phyloP scores from a whole-genome alignment of 2,113 vertebrate genomes.

The Nicator chloris region DNA sequence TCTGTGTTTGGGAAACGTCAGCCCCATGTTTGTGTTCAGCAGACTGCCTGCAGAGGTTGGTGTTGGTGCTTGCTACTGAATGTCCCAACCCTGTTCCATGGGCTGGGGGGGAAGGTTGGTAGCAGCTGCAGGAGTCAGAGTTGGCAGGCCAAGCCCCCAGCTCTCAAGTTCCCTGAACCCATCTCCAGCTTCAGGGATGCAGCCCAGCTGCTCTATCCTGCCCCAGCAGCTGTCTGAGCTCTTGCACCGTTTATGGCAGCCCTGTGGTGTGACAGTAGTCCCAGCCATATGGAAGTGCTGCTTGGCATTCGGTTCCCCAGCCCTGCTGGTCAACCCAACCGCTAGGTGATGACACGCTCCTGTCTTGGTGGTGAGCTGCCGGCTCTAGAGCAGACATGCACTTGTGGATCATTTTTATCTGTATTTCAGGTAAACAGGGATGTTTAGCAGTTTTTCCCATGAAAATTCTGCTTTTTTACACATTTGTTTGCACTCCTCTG shows the following conservation, averaged over 20 bases:
- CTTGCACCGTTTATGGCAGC: neutral
- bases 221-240: neutral
- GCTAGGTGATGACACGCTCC: neutral
- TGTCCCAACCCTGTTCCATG: neutral
- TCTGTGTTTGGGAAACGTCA: fast-evolving
- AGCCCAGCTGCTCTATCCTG: fast-evolving
- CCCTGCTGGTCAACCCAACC: neutral
- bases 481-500: neutral
- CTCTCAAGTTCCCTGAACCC: neutral
- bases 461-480: neutral
- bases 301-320: neutral
- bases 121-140: neutral
- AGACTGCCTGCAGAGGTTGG: neutral
- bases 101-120: fast-evolving
- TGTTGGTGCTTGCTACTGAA: neutral
- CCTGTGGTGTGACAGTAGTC: neutral
- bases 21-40: neutral
- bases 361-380: neutral
- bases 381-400: neutral
- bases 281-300: neutral
- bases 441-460: neutral
- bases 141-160: neutral
- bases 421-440: neutral
- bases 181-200: neutral
- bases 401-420: neutral